Evolutionary conservation across 2,888 invertebrate genomes (phyloP).

Genomic region (Erebia aethiops): DNA sequence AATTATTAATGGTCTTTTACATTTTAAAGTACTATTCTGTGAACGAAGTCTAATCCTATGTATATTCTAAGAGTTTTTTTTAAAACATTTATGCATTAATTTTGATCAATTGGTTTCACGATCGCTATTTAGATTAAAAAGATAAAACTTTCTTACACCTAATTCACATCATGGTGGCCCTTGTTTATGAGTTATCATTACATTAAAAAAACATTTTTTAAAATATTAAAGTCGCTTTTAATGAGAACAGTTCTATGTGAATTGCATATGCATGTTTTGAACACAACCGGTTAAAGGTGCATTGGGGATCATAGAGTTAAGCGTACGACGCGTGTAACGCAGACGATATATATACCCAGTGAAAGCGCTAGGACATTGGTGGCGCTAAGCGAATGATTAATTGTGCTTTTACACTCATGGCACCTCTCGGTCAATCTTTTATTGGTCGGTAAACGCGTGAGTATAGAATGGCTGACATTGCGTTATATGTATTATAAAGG

Average conservation of each 20-base stretch:
- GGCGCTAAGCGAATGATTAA: too few relatives aligned
- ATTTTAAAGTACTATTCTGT: slow-evolving; percentile 2
- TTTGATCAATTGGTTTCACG: slow-evolving; percentile 16
- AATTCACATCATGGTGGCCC: slow-evolving; percentile 27
- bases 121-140: slow-evolving; percentile 25
- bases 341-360: too few relatives aligned
- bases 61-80: slow-evolving; percentile 13
- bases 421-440: too few relatives aligned
- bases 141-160: slow-evolving; percentile 35
- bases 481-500: too few relatives aligned
- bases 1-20: background rate
- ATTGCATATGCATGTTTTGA: background rate
- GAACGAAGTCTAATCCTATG: slow-evolving; percentile 8
- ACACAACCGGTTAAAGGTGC: background rate
- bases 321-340: too few relatives aligned
- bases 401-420: too few relatives aligned
- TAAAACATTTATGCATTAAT: slow-evolving; percentile 26
- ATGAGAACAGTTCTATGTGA: slow-evolving; percentile 5
- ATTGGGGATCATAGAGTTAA: background rate
- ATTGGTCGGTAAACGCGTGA: too few relatives aligned
- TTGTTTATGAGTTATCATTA: slow-evolving; percentile 32
- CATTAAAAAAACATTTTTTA: slow-evolving; percentile 29
- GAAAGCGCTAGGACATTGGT: too few relatives aligned
- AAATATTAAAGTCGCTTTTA: slow-evolving; percentile 16
- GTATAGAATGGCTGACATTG: too few relatives aligned